phyloP scores from a whole-genome alignment of 1,140 invertebrate genomes.

The Cyclargus thomasi region DNA sequence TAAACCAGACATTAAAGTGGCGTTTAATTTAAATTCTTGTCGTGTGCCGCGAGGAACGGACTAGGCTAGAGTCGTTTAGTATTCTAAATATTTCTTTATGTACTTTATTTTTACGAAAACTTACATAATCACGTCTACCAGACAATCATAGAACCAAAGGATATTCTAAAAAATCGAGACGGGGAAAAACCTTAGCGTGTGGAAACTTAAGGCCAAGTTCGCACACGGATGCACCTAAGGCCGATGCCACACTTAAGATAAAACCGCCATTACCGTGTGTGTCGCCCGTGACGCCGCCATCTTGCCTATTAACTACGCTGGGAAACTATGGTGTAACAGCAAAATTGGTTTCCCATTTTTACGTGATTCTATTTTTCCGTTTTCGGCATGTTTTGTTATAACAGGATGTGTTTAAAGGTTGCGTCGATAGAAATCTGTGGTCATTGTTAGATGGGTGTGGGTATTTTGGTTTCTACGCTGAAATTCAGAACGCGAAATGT shows the following conservation, averaged over 20 bases:
- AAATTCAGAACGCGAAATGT: too few relatives aligned
- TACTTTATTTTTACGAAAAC: neutral
- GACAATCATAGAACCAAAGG: neutral
- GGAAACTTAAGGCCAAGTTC: slow-evolving; percentile 52
- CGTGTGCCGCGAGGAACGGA: too few relatives aligned
- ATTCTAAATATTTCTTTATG: too few relatives aligned
- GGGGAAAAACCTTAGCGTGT: slow-evolving; percentile 1
- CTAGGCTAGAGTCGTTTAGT: too few relatives aligned
- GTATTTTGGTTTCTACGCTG: too few relatives aligned
- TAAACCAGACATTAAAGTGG: too few relatives aligned
- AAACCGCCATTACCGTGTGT: slow-evolving; percentile 54
- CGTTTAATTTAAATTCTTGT: too few relatives aligned
- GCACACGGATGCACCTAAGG: slow-evolving; percentile 57
- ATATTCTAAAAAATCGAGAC: neutral
- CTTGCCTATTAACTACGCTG: slow-evolving; percentile 61
- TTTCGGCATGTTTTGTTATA: neutral
- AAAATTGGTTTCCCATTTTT: slow-evolving; percentile 57
- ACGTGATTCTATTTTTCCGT: slow-evolving; percentile 22
- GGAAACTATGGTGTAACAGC: slow-evolving; percentile 53
- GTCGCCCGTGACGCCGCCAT: slow-evolving; percentile 62
- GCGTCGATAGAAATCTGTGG: slow-evolving; percentile 18
- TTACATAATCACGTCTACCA: neutral
- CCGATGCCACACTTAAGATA: slow-evolving; percentile 67
- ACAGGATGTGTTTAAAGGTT: slow-evolving; percentile 22
- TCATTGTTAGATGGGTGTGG: neutral